A percentile compares a stretch with the other conserved stretches of the same genome.
Conservation (phyloP, 1,140 invertebrate genomes). For the Cotesia chilonis region DNA sequence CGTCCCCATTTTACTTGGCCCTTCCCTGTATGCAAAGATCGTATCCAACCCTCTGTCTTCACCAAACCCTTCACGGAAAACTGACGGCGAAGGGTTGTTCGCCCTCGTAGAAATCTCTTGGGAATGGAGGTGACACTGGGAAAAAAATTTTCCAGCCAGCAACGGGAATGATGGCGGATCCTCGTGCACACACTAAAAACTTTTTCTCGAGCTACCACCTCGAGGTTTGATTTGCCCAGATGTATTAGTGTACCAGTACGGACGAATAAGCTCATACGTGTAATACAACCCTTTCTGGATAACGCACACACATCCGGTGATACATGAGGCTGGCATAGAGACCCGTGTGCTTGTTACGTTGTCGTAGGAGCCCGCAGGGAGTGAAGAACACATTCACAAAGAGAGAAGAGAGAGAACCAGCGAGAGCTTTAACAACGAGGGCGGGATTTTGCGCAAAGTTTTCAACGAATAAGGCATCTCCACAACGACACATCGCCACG, state of each 20-base stretch:
- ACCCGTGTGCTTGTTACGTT: conserved; percentile 5
- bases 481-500: conserved; percentile 62
- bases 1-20: too few relatives aligned
- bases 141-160: conserved; percentile 34
- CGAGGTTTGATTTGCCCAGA: conserved; percentile 23
- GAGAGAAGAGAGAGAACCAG: conserved; percentile 27
- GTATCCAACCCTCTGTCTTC: background rate
- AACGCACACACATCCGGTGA: conserved; percentile 15
- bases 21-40: too few relatives aligned
- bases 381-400: conserved; percentile 25
- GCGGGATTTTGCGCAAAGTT: conserved; percentile 67
- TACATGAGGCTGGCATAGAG: conserved; percentile 11
- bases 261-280: background rate
- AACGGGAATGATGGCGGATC: conserved; percentile 40
- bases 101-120: conserved; percentile 15
- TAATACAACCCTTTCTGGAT: conserved; percentile 13
- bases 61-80: conserved; percentile 24
- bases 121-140: conserved; percentile 2
- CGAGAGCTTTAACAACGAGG: conserved; percentile 50
- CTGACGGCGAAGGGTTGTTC: conserved; percentile 34
- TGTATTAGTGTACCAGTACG: background rate
- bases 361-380: conserved; percentile 14
- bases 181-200: conserved; percentile 46
- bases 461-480: conserved; percentile 66
- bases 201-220: conserved; percentile 34